phyloP scores from a whole-genome alignment of 64 coral and sea anemone genomes.

The Porites lutea region DNA sequence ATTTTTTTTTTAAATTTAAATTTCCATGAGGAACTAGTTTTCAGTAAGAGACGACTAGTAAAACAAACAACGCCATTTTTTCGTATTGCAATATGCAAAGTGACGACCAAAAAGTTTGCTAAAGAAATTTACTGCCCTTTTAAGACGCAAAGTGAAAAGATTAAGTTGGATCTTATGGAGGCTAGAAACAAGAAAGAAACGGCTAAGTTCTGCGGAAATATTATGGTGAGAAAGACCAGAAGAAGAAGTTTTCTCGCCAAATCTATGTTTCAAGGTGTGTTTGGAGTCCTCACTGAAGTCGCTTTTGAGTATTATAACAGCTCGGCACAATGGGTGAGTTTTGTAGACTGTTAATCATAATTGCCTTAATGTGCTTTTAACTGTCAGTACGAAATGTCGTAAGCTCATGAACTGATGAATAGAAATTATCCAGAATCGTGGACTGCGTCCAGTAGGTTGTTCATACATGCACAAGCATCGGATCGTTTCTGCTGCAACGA shows the following conservation, averaged over 20 bases:
- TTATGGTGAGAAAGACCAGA: constrained; percentile 72
- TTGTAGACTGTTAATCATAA: neutral
- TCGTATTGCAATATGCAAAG: constrained; percentile 19
- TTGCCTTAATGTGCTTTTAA: neutral
- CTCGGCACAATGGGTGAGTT: constrained; percentile 87
- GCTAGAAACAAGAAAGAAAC: constrained; percentile 7
- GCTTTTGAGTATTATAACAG: constrained; percentile 82
- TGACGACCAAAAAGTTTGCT: neutral
- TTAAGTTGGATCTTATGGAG: neutral
- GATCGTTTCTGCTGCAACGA: no score
- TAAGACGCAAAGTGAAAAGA: neutral
- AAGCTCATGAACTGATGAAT: neutral
- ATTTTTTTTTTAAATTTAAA: no score
- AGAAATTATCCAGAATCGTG: no score
- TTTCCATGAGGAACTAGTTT: neutral
- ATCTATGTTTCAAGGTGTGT: constrained; percentile 75
- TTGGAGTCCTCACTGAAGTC: constrained; percentile 78
- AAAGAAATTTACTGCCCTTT: neutral
- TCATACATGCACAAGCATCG: no score
- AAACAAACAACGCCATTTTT: neutral
- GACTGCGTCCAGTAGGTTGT: no score
- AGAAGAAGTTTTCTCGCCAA: constrained; percentile 79
- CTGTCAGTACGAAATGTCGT: neutral
- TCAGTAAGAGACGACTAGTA: neutral
- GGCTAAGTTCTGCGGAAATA: constrained; percentile 84